These are phyloP conservation scores for Apotomis betuletana DNA, from an alignment of 2,888 invertebrate genomes.

Conservation along the genomic window DNA sequence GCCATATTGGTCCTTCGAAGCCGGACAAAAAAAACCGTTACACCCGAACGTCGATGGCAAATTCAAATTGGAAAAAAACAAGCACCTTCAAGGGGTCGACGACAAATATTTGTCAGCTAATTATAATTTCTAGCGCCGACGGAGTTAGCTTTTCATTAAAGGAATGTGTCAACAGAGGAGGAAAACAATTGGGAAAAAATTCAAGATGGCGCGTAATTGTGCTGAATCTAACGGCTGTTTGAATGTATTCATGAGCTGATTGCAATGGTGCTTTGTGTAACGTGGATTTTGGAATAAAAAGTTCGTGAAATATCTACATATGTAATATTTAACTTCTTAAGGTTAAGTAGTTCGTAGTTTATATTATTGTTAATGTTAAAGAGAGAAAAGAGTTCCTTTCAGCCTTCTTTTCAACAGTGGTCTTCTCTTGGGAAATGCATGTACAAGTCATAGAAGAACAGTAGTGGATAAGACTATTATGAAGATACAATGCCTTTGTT, in stretches of 20 bases:
- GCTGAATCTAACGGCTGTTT: conserved; percentile 6
- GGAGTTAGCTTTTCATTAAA: conserved; percentile 50
- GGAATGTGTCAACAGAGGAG: conserved; percentile 46
- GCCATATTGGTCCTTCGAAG: neutral
- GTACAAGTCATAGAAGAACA: no score
- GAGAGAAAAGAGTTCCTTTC: no score
- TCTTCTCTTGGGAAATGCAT: no score
- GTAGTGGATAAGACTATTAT: no score
- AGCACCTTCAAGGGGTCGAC: conserved; percentile 16
- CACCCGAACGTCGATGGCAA: conserved; percentile 8
- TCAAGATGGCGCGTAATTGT: conserved; percentile 22
- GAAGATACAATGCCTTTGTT: no score
- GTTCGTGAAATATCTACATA: neutral
- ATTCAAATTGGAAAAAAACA: conserved; percentile 37
- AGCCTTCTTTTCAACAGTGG: no score
- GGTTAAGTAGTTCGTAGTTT: no score
- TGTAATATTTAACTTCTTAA: no score
- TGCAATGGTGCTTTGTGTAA: neutral
- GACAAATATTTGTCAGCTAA: conserved; percentile 43
- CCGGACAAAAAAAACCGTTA: conserved; percentile 7
- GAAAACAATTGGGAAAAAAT: conserved; percentile 35
- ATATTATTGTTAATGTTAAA: no score
- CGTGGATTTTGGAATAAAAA: neutral
- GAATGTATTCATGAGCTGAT: neutral
- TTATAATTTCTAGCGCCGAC: conserved; percentile 41